Percentiles rank a stretch among this genome's conserved stretches.
Evolutionary conservation across 2,888 invertebrate genomes (phyloP).

Genomic region (Zeuzera pyrina): DNA sequence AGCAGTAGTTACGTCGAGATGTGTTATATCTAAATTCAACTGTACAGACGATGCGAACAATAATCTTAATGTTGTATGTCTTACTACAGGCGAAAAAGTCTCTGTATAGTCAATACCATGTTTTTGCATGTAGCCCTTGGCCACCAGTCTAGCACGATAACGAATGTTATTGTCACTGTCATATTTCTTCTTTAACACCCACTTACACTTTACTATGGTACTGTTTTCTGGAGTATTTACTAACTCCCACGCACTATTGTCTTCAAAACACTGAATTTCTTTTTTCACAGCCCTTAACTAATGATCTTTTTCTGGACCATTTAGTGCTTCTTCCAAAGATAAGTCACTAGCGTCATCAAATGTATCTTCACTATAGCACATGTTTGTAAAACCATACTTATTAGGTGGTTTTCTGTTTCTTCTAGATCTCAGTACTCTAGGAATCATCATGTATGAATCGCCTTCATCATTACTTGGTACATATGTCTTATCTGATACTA

Average conservation of each 20-base stretch:
- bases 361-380: conserved; percentile 5
- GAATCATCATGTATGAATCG: too few species aligned
- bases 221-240: conserved; percentile 8
- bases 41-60: conserved; percentile 8
- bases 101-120: too few species aligned
- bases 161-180: conserved; percentile 13
- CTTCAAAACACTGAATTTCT: neutral
- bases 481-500: too few species aligned
- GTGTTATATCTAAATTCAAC: conserved; percentile 5
- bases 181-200: conserved; percentile 10
- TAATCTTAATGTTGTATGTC: conserved; percentile 6
- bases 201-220: conserved; percentile 12
- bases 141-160: conserved; percentile 12
- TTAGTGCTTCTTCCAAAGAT: conserved; percentile 6
- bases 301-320: conserved; percentile 1
- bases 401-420: too few species aligned
- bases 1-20: conserved; percentile 13
- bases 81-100: conserved; percentile 1
- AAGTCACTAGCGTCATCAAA: too few species aligned
- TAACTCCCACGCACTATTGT: conserved; percentile 11
- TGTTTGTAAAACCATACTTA: conserved; percentile 8
- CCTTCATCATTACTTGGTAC: too few species aligned
- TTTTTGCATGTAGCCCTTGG: conserved; percentile 11
- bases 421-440: too few species aligned
- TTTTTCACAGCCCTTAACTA: conserved; percentile 1